These are phyloP conservation scores for Caprella mutica DNA, from an alignment of 2,888 invertebrate genomes.

Conservation along the genomic window DNA sequence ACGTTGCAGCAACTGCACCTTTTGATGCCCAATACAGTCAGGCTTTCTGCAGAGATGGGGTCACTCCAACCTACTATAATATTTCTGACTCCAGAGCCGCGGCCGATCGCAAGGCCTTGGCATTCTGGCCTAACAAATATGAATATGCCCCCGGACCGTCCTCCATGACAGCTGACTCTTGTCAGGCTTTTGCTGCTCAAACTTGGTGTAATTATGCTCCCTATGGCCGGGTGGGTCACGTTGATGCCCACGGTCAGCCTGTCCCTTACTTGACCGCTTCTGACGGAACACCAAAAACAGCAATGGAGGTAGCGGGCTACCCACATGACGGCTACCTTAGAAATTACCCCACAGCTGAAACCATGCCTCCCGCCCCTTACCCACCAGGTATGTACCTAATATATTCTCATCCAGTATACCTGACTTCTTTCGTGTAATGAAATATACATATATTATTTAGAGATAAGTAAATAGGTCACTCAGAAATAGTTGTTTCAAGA, in stretches of 20 bases:
- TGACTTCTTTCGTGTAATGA: no score
- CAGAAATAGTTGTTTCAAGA: no score
- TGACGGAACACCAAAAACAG: constrained; percentile 40
- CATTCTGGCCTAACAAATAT: constrained; percentile 53
- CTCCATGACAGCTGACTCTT: constrained; percentile 35
- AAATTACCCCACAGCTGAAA: constrained; percentile 59
- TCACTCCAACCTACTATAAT: constrained; percentile 35
- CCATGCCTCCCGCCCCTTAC: constrained; percentile 62
- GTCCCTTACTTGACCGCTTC: constrained; percentile 35
- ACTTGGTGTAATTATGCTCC: constrained; percentile 63
- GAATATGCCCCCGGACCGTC: constrained; percentile 43
- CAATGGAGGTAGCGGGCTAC: constrained; percentile 47
- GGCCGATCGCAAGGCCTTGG: constrained; percentile 47
- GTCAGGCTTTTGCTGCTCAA: constrained; percentile 45
- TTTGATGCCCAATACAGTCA: constrained; percentile 31
- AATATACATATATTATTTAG: no score
- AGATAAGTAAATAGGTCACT: no score
- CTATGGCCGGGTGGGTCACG: constrained; percentile 41
- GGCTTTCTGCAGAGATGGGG: constrained; percentile 29
- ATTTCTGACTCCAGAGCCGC: constrained; percentile 40
- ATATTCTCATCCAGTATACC: no score
- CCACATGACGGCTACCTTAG: constrained; percentile 64
- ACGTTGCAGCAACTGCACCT: constrained; percentile 27
- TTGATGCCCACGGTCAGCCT: constrained; percentile 35
- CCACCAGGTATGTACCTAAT: constrained; percentile 54